Percentiles rank a stretch among this genome's conserved stretches.
Evolutionary conservation across 2,888 invertebrate species (phyloP).

Genomic region (Eristalis arbustorum): DNA sequence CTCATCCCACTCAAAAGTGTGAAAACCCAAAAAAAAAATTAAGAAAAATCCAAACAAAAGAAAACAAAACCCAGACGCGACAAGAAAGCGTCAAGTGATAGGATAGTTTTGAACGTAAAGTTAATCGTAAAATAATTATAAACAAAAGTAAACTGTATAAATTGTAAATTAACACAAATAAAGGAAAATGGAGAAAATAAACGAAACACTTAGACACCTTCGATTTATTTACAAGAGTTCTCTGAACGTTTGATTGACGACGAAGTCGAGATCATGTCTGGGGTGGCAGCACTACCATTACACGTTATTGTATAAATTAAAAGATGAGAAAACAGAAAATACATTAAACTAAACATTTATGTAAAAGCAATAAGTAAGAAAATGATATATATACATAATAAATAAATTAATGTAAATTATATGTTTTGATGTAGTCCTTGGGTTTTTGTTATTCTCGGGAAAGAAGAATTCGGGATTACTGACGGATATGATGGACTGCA

Average conservation of each 20-base stretch:
- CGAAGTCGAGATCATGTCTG: slow-evolving; percentile 38
- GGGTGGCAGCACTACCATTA: slow-evolving; percentile 39
- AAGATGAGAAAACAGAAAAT: slow-evolving; percentile 1
- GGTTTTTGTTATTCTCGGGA: neutral
- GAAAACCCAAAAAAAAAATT: neutral
- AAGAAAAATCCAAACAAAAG: neutral
- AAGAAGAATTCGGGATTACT: no score
- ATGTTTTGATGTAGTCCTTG: neutral
- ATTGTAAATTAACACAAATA: slow-evolving; percentile 47
- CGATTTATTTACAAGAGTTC: slow-evolving; percentile 39
- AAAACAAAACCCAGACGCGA: slow-evolving; percentile 9
- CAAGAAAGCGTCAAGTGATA: slow-evolving; percentile 55
- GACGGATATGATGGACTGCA: no score
- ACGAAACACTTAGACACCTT: slow-evolving; percentile 36
- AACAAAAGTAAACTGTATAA: slow-evolving; percentile 52
- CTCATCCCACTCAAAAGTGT: neutral
- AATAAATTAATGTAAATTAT: slow-evolving; percentile 53
- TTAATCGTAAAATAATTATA: slow-evolving; percentile 17
- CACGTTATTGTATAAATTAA: slow-evolving; percentile 47
- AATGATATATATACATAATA: slow-evolving; percentile 51
- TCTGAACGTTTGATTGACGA: slow-evolving; percentile 31
- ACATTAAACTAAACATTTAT: slow-evolving; percentile 47
- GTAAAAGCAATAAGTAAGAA: slow-evolving; percentile 65
- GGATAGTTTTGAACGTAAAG: slow-evolving; percentile 42
- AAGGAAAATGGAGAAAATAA: slow-evolving; percentile 5